Evolutionary conservation across 2,888 invertebrate species (phyloP).

Genomic region (Drosophila subquinaria): DNA sequence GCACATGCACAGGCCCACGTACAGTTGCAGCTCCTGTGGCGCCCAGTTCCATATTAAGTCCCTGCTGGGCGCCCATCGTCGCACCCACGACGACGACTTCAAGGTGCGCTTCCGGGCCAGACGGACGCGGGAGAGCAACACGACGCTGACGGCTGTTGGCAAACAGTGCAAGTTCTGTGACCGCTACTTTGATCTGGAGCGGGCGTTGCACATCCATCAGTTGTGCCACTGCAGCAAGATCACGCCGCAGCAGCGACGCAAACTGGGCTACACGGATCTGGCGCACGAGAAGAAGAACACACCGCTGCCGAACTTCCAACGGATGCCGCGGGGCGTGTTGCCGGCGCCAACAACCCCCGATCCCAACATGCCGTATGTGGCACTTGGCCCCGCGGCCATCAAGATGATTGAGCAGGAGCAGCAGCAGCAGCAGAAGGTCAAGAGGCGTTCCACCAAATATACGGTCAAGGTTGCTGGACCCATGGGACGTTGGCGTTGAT

Average conservation of each 20-base stretch:
- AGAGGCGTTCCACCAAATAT: constrained; percentile 40
- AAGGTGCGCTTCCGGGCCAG: constrained; percentile 47
- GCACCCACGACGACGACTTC: constrained; percentile 65
- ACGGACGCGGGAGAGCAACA: constrained; percentile 11
- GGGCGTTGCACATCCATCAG: constrained; percentile 70
- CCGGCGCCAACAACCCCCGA: constrained; percentile 19
- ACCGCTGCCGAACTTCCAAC: constrained; percentile 63
- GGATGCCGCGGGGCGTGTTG: constrained; percentile 5
- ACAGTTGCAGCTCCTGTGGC: constrained; percentile 59
- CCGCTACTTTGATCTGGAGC: constrained; percentile 66
- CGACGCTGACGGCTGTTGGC: not conserved
- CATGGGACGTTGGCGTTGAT: constrained; percentile 55
- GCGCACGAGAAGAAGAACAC: constrained; percentile 70
- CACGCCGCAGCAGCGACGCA: constrained; percentile 68
- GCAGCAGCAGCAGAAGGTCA: constrained; percentile 36
- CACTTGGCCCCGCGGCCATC: constrained; percentile 44
- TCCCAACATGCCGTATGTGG: constrained; percentile 52
- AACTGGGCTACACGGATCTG: constrained; percentile 64
- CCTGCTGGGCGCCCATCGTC: constrained; percentile 62
- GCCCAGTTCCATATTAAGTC: constrained; percentile 67
- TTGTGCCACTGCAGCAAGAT: constrained; percentile 69
- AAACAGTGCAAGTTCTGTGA: constrained; percentile 65
- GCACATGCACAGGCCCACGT: constrained; percentile 38
- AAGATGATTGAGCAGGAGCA: constrained; percentile 60
- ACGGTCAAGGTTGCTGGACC: constrained; percentile 44